These are phyloP conservation scores for Scomberomorus guttatus DNA, from an alignment of 2,797 vertebrate species.

Conservation along the genomic window DNA sequence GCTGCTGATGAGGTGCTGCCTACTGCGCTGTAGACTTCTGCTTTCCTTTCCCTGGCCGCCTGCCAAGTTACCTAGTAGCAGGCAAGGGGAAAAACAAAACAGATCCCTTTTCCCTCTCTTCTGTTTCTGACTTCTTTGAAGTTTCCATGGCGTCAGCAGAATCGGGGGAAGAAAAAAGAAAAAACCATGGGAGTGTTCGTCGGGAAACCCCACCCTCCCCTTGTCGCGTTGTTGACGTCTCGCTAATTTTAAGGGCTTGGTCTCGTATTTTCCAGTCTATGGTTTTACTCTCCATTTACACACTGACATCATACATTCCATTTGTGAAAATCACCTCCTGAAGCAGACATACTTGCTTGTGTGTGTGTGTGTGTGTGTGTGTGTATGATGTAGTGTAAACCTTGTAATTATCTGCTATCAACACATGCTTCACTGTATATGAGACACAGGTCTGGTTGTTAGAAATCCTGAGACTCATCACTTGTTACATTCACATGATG, in stretches of 20 bases:
- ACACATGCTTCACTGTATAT: conserved; percentile 41
- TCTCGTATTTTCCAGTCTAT: conserved; percentile 76
- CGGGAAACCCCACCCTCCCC: conserved; percentile 71
- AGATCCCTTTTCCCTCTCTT: conserved; percentile 52
- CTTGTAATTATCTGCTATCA: conserved; percentile 59
- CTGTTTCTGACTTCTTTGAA: conserved; percentile 74
- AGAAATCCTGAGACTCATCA: conserved; percentile 39
- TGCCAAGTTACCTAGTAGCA: conserved; percentile 77
- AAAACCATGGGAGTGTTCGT: conserved; percentile 51
- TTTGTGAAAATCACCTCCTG: conserved; percentile 78
- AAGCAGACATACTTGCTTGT: conserved; percentile 50
- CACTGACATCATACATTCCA: conserved; percentile 83
- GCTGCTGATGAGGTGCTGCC: conserved; percentile 52
- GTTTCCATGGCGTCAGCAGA: conserved; percentile 77
- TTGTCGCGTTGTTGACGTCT: conserved; percentile 69
- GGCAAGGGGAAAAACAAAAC: conserved; percentile 68
- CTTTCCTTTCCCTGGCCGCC: conserved; percentile 55
- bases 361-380: conserved; percentile 37
- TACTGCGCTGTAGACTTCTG: conserved; percentile 39
- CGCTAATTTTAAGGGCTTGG: conserved; percentile 68
- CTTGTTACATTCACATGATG: conserved; percentile 46
- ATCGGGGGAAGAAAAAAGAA: conserved; percentile 4
- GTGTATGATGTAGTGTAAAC: conserved; percentile 57
- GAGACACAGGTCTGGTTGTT: conserved; percentile 53
- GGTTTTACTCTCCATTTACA: conserved; percentile 70